Conservation (phyloP, 2,888 invertebrate species). For the Athripsodes cinereus region DNA sequence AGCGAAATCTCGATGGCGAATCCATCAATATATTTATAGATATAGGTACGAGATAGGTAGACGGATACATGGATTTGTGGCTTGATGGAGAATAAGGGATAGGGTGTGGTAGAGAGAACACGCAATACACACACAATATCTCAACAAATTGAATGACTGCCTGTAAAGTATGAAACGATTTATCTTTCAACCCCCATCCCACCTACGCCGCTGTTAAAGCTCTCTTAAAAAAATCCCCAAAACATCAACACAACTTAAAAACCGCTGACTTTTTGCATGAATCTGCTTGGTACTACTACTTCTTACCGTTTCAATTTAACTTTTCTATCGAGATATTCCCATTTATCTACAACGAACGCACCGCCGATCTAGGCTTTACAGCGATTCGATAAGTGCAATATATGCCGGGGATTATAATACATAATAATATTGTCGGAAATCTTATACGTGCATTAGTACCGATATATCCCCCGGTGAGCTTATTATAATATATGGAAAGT, state of each 20-base stretch:
- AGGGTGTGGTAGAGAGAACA: not conserved
- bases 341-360: too few species aligned
- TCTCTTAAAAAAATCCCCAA: not conserved
- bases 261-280: not conserved
- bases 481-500: too few species aligned
- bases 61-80: not conserved
- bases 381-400: not conserved
- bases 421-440: too few species aligned
- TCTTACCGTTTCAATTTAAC: not conserved
- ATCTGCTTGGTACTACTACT: not conserved
- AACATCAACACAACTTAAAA: not conserved
- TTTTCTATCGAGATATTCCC: too few species aligned
- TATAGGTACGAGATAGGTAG: not conserved
- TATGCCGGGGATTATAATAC: not conserved
- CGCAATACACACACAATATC: not conserved
- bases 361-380: too few species aligned
- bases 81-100: not conserved
- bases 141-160: constrained; percentile 2
- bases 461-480: too few species aligned
- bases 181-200: not conserved
- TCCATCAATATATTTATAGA: not conserved
- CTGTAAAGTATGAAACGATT: not conserved
- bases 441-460: too few species aligned
- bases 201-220: not conserved
- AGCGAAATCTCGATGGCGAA: not conserved